Percentiles rank a stretch among this genome's conserved stretches.
Evolutionary conservation across 2,888 invertebrate genomes (phyloP).

Genomic region (Physocephala rufipes): DNA sequence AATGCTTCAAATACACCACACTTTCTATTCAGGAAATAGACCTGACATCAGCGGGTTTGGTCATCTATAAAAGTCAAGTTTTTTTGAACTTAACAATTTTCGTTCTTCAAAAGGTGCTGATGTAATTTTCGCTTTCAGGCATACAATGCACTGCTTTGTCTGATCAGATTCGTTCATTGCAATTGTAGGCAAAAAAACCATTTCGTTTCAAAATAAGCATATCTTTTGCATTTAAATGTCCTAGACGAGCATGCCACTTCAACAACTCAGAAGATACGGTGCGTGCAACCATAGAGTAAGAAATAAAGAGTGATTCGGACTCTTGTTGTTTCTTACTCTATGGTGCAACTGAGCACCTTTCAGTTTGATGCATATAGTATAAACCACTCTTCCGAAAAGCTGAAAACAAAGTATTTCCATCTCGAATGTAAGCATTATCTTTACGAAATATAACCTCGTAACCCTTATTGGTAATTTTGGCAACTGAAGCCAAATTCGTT

Average conservation of each 20-base stretch:
- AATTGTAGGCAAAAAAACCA: slow-evolving; percentile 32
- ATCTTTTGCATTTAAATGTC: slow-evolving; percentile 40
- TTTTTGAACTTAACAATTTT: slow-evolving; percentile 48
- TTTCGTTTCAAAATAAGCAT: slow-evolving; percentile 29
- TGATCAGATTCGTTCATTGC: slow-evolving; percentile 19
- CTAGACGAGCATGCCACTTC: slow-evolving; percentile 37
- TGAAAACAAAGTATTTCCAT: slow-evolving; percentile 27
- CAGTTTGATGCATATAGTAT: too few relatives aligned
- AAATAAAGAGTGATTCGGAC: too few relatives aligned
- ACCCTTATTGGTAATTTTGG: slow-evolving; percentile 40
- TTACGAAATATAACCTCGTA: slow-evolving; percentile 38
- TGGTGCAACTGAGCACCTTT: too few relatives aligned
- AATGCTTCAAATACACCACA: too few relatives aligned
- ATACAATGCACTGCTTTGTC: slow-evolving; percentile 28
- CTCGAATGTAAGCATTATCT: slow-evolving; percentile 32
- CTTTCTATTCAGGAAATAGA: too few relatives aligned
- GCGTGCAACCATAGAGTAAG: slow-evolving; percentile 33
- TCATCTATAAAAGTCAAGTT: too few relatives aligned
- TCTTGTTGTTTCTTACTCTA: too few relatives aligned
- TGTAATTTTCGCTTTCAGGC: slow-evolving; percentile 37
- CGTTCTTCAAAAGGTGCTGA: slow-evolving; percentile 39
- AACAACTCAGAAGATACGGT: slow-evolving; percentile 40
- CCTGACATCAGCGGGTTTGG: too few relatives aligned
- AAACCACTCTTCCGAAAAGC: slow-evolving; percentile 38
- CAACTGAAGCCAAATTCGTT: slow-evolving; percentile 37